Evolutionary conservation across 2,113 vertebrate species (phyloP).

Genomic region (Scomber colias): DNA sequence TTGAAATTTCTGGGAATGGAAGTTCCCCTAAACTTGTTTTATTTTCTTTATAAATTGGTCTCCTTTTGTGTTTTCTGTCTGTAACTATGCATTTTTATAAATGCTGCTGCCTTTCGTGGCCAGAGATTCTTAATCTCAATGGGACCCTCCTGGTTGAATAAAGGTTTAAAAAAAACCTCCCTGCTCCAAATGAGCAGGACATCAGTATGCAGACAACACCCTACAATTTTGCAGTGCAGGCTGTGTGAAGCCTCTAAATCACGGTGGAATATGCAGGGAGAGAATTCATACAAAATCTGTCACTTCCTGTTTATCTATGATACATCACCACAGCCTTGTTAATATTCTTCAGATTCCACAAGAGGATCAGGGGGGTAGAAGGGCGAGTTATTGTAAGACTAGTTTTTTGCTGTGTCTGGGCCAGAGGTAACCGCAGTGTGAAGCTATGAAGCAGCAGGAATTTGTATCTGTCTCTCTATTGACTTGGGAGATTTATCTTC

Average conservation of each 20-base stretch:
- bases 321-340: slow-evolving; percentile 66
- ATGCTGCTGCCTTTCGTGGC: no score
- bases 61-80: no score
- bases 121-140: no score
- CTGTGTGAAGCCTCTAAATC: slow-evolving; percentile 68
- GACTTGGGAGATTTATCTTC: slow-evolving; percentile 73
- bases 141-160: no score
- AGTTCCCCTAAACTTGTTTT: no score
- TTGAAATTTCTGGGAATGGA: no score
- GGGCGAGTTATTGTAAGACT: slow-evolving; percentile 11
- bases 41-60: no score
- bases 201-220: slow-evolving; percentile 71
- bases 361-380: slow-evolving; percentile 5
- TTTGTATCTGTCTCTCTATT: slow-evolving; percentile 61
- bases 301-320: slow-evolving; percentile 71
- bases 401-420: slow-evolving; percentile 15
- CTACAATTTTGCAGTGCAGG: slow-evolving; percentile 64
- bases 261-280: slow-evolving; percentile 62
- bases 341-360: slow-evolving; percentile 54
- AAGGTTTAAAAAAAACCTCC: background rate
- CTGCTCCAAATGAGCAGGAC: slow-evolving; percentile 27
- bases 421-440: slow-evolving; percentile 42
- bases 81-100: no score
- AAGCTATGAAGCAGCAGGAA: slow-evolving; percentile 52
- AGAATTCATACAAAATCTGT: slow-evolving; percentile 68